phyloP scores from a whole-genome alignment of 2,797 vertebrate species.

The Phataginus tetradactyla region DNA sequence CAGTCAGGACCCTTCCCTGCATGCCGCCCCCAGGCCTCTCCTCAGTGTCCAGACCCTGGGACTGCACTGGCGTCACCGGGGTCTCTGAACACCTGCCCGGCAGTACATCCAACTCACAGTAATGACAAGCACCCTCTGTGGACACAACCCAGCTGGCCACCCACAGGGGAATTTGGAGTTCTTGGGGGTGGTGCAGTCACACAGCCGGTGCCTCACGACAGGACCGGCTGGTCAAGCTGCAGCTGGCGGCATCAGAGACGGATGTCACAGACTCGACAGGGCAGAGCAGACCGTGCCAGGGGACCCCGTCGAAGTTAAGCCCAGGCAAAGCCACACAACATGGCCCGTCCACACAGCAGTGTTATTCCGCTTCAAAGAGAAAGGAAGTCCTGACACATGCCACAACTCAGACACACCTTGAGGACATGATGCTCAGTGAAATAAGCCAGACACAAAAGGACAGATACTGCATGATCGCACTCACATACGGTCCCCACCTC shows the following conservation, averaged over 20 bases:
- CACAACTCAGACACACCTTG: background rate
- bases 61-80: background rate
- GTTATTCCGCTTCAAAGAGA: background rate
- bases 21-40: background rate
- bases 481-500: background rate
- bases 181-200: background rate
- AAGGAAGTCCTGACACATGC: background rate
- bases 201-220: background rate
- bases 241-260: fast-evolving
- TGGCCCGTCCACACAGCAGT: too few relatives aligned
- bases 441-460: background rate
- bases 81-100: background rate
- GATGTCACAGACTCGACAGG: background rate
- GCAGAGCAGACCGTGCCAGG: too few relatives aligned
- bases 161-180: background rate
- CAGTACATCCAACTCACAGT: background rate
- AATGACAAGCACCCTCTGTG: background rate
- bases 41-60: background rate
- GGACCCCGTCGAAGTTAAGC: background rate
- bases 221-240: background rate
- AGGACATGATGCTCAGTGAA: background rate
- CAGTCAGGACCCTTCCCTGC: background rate
- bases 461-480: background rate
- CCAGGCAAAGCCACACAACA: background rate
- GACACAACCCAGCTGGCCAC: background rate